A percentile compares a stretch with the other conserved stretches of the same genome.
These are phyloP conservation scores for Pocillopora verrucosa DNA, from an alignment of 64 coral and sea anemone species.

Conservation along the genomic window DNA sequence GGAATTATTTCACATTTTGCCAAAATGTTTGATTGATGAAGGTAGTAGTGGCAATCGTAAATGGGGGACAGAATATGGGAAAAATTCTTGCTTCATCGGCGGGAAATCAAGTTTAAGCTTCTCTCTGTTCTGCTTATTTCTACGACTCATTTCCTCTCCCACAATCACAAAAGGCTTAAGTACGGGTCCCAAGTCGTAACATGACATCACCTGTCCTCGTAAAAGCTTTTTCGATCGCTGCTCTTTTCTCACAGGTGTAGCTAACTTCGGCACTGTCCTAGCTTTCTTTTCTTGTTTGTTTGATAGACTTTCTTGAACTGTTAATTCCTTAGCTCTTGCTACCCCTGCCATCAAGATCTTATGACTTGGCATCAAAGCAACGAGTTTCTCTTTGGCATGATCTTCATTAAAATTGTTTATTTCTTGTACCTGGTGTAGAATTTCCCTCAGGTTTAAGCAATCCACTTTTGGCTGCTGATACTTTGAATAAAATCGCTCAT, in stretches of 20 bases:
- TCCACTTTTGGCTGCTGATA: neutral
- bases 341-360: neutral
- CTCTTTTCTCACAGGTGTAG: neutral
- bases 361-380: neutral
- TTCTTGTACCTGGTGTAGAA: neutral
- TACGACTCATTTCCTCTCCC: neutral
- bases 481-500: neutral
- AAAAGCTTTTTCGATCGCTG: constrained; percentile 1
- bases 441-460: neutral
- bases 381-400: neutral
- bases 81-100: neutral
- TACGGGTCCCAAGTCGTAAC: neutral
- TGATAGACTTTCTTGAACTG: neutral
- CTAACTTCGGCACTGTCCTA: neutral
- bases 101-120: neutral
- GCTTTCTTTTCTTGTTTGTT: neutral
- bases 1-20: neutral
- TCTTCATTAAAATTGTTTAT: neutral
- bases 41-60: neutral
- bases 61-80: neutral
- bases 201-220: neutral
- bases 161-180: neutral
- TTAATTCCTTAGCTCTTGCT: neutral
- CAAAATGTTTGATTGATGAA: neutral
- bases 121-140: neutral